phyloP scores from a whole-genome alignment of 2,888 invertebrate species.

The Cheilosia soror region DNA sequence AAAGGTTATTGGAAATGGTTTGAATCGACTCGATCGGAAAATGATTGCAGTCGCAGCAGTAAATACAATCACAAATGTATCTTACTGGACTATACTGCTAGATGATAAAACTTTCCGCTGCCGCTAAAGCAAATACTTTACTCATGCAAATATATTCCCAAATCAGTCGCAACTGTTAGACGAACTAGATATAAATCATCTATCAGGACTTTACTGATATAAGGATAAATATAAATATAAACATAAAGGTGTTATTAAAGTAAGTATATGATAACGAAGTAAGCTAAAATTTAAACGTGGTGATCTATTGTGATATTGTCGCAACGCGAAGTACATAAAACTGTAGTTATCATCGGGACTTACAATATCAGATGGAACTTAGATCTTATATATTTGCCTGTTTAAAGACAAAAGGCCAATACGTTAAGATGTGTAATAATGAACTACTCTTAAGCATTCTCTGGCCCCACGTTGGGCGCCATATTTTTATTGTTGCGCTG shows the following conservation, averaged over 20 bases:
- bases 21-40: not conserved
- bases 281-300: not conserved
- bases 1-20: not conserved
- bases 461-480: no score
- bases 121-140: not conserved
- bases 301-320: not conserved
- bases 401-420: no score
- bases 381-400: not conserved
- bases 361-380: not conserved
- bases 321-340: not conserved
- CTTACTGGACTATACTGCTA: no score
- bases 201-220: not conserved
- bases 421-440: no score
- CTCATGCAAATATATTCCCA: not conserved
- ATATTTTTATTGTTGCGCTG: no score
- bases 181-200: not conserved
- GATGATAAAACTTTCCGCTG: no score
- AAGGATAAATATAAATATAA: not conserved
- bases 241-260: not conserved
- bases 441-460: no score
- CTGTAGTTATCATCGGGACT: not conserved
- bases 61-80: no score
- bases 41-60: not conserved
- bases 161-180: not conserved
- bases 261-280: not conserved